Evolutionary conservation across 2,113 vertebrate genomes (phyloP).

Genomic region (Orycteropus afer): DNA sequence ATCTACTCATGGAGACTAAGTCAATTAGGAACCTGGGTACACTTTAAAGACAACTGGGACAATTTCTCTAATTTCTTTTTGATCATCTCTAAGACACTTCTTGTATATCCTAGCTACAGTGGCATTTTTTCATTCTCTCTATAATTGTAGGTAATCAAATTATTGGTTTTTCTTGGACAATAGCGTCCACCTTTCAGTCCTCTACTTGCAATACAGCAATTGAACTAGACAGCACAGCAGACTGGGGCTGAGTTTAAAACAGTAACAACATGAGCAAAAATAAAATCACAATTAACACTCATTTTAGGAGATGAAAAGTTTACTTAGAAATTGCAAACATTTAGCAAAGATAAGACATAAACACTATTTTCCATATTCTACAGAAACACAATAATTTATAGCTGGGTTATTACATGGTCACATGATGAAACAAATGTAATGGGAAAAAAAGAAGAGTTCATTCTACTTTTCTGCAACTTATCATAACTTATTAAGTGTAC

Average conservation of each 20-base stretch:
- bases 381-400: constrained; percentile 85
- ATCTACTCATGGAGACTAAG: not conserved
- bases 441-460: constrained; percentile 75
- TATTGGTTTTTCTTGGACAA: not conserved
- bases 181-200: not conserved
- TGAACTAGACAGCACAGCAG: not conserved
- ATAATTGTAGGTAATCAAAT: constrained; percentile 9
- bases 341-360: constrained; percentile 82
- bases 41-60: not conserved
- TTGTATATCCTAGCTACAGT: not conserved
- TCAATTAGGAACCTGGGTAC: constrained; percentile 13
- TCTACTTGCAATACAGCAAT: not conserved
- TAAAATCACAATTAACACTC: constrained; percentile 49
- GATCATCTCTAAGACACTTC: not conserved
- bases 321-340: constrained; percentile 87
- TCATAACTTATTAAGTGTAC: constrained; percentile 75
- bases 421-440: constrained; percentile 82
- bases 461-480: constrained; percentile 78
- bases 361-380: constrained; percentile 83
- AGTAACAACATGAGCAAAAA: constrained; percentile 40
- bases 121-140: constrained; percentile 28
- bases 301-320: constrained; percentile 84
- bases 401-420: constrained; percentile 81
- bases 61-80: constrained; percentile 33
- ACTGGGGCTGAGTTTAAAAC: not conserved